A percentile compares a stretch with the other conserved stretches of the same genome.
These are phyloP conservation scores for Drosophila flavopinicola DNA, from an alignment of 2,888 invertebrate species.

Conservation along the genomic window DNA sequence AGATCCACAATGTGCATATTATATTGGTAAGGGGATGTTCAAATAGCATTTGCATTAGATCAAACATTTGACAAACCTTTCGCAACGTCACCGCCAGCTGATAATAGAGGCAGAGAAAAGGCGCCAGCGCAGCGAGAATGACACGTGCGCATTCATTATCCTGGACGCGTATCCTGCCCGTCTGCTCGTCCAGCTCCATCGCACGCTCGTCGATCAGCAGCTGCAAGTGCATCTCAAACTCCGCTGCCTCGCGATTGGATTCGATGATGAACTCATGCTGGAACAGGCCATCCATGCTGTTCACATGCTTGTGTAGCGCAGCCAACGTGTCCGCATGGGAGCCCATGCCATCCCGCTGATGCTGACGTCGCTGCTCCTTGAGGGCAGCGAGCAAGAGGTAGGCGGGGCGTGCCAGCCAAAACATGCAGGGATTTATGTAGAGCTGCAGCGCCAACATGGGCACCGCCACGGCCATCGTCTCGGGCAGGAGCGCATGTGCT, in stretches of 20 bases:
- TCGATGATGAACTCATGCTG: slow-evolving; percentile 88
- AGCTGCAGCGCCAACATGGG: slow-evolving; percentile 90
- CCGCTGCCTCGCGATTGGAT: slow-evolving; percentile 85
- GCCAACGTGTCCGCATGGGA: slow-evolving; percentile 44
- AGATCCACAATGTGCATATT: no score
- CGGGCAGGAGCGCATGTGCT: slow-evolving; percentile 87
- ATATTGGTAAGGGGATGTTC: no score
- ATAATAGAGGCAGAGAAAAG: slow-evolving; percentile 88
- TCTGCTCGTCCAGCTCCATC: slow-evolving; percentile 79
- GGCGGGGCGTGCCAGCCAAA: slow-evolving; percentile 88
- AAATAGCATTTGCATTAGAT: no score
- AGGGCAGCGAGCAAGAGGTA: slow-evolving; percentile 85
- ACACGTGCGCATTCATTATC: slow-evolving; percentile 82
- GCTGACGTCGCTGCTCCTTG: slow-evolving; percentile 69
- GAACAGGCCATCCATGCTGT: slow-evolving; percentile 85
- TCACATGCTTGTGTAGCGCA: slow-evolving; percentile 59
- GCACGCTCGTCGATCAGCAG: slow-evolving; percentile 61
- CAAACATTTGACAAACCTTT: slow-evolving; percentile 84
- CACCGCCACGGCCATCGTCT: slow-evolving; percentile 89
- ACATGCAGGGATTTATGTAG: slow-evolving; percentile 90
- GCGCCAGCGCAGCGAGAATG: slow-evolving; percentile 87
- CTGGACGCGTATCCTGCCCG: slow-evolving; percentile 73
- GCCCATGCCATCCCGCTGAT: slow-evolving; percentile 2
- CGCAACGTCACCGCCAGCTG: slow-evolving; percentile 85
- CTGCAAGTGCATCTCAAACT: slow-evolving; percentile 84